Evolutionary conservation across 2,113 vertebrate genomes (phyloP).

Genomic region (Eira barbara): DNA sequence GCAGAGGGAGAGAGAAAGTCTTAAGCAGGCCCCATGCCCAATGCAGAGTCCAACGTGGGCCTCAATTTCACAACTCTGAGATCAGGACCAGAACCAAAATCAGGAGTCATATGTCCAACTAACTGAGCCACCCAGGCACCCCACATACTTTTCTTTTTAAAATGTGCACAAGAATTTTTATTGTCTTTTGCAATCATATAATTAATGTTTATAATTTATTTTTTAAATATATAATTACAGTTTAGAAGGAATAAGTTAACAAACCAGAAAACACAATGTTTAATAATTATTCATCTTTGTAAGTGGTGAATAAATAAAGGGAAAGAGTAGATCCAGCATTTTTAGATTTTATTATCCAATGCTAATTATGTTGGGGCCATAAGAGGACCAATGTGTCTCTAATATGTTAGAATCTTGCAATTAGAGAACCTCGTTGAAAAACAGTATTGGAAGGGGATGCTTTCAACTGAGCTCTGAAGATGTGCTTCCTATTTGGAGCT

Average conservation of each 20-base stretch:
- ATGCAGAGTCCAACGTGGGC: not conserved
- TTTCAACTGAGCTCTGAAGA: not conserved
- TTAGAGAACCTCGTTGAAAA: not conserved
- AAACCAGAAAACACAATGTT: slow-evolving; percentile 9
- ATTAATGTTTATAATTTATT: not conserved
- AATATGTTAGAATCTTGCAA: not conserved
- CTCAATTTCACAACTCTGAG: not conserved
- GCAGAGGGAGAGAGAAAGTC: not conserved
- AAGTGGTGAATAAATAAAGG: not conserved
- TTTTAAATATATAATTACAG: slow-evolving; percentile 38
- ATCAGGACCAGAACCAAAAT: not conserved
- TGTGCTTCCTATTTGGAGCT: not conserved
- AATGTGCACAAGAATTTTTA: not conserved
- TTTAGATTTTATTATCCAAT: not conserved
- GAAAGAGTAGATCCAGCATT: not conserved
- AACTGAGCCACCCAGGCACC: not conserved
- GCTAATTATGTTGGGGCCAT: not conserved
- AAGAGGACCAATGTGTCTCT: not conserved
- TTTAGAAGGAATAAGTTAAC: not conserved
- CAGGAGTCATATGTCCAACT: not conserved
- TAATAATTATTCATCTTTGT: not conserved
- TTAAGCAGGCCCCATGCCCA: not conserved
- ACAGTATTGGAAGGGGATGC: not conserved
- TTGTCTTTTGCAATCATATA: not conserved
- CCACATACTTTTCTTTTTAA: not conserved